Percentiles rank a stretch among this genome's conserved stretches.
These are phyloP conservation scores for Petrocephalus zakoni DNA, from an alignment of 2,113 vertebrate genomes.

Conservation along the genomic window DNA sequence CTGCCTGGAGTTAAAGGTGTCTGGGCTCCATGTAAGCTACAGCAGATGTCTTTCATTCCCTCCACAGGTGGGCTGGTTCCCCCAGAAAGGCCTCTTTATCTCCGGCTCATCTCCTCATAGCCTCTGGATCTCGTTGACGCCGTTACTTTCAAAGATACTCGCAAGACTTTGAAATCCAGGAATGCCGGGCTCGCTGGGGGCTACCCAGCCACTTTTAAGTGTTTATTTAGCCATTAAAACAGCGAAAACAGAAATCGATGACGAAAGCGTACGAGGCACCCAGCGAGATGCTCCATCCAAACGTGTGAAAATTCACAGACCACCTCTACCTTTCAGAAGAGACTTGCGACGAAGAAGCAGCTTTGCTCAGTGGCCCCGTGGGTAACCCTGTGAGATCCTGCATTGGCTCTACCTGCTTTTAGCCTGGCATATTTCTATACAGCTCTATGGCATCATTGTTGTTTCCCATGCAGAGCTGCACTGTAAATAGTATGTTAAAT, in stretches of 20 bases:
- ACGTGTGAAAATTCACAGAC: slow-evolving; percentile 27
- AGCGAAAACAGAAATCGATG: slow-evolving; percentile 76
- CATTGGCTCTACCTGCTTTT: not conserved
- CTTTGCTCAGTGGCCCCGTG: not conserved
- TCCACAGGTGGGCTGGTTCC: slow-evolving; percentile 64
- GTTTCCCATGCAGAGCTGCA: not conserved
- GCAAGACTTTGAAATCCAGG: slow-evolving; percentile 75
- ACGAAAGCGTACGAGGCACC: slow-evolving; percentile 45
- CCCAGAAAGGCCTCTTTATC: slow-evolving; percentile 66
- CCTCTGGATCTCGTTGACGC: slow-evolving; percentile 68
- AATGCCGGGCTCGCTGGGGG: slow-evolving; percentile 81
- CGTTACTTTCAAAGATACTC: slow-evolving; percentile 72
- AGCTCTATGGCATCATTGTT: not conserved
- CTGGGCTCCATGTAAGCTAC: not conserved
- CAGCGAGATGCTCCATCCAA: slow-evolving; percentile 20
- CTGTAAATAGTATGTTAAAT: slow-evolving; percentile 8
- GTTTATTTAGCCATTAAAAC: slow-evolving; percentile 73
- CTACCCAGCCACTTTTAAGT: slow-evolving; percentile 77
- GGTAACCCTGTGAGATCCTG: not conserved
- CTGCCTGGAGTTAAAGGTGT: not conserved
- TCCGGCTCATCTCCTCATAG: slow-evolving; percentile 59
- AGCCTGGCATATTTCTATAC: not conserved
- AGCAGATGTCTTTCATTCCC: slow-evolving; percentile 42
- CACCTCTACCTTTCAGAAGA: slow-evolving; percentile 15
- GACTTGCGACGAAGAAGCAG: not conserved